Percentiles rank a stretch among this genome's conserved stretches.
These are phyloP conservation scores for Toxotes lorentzi DNA, from an alignment of 2,797 vertebrate species.

Conservation along the genomic window DNA sequence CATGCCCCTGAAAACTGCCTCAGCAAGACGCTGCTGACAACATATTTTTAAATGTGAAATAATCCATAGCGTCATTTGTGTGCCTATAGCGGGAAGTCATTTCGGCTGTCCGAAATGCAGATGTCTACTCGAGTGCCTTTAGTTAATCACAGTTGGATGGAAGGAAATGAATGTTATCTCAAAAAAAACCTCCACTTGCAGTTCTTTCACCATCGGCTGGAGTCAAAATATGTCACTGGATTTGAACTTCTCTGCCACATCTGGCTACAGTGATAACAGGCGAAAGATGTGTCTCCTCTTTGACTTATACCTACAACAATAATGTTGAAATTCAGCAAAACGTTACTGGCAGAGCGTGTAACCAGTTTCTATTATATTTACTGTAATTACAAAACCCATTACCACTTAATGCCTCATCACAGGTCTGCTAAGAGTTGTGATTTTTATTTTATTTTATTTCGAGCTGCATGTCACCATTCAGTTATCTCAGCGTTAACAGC, in stretches of 20 bases:
- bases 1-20: slow-evolving; percentile 52
- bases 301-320: background rate
- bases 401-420: background rate
- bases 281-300: slow-evolving; percentile 18
- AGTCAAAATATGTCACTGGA: slow-evolving; percentile 47
- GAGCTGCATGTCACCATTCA: background rate
- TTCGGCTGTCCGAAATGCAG: slow-evolving; percentile 58
- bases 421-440: background rate
- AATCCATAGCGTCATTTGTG: slow-evolving; percentile 61
- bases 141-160: slow-evolving; percentile 52
- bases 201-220: slow-evolving; percentile 34
- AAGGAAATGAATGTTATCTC: slow-evolving; percentile 53
- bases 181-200: slow-evolving; percentile 17
- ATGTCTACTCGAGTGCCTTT: slow-evolving; percentile 48
- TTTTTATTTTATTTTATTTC: background rate
- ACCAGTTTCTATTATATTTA: slow-evolving; percentile 10
- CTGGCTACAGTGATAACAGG: slow-evolving; percentile 67
- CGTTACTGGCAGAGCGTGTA: background rate
- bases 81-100: slow-evolving; percentile 49
- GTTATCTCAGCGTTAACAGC: background rate
- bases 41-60: slow-evolving; percentile 59
- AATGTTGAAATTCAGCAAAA: slow-evolving; percentile 35
- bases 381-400: background rate
- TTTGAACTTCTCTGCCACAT: slow-evolving; percentile 51
- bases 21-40: slow-evolving; percentile 50